Base-by-base conservation (phyloP, 2,888 invertebrate species). In the Pandemis cinnamomeana region DNA sequence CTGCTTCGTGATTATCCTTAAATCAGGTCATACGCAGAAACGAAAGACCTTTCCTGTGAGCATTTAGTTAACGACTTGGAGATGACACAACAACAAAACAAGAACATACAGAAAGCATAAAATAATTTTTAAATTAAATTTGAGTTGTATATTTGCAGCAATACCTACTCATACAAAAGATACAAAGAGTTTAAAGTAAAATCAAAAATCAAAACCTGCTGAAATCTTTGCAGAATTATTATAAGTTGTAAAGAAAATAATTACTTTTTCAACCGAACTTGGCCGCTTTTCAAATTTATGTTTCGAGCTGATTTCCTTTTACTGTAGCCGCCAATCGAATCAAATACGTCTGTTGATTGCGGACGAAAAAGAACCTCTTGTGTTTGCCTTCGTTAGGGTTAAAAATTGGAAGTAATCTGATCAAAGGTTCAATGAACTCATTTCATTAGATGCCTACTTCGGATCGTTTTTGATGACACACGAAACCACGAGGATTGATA, bases 281-380 rank as follows among this genome's bases (percentile, higher is more conserved):
- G 55, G n/a, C n/a, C 6, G 13, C 20, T 20, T 55, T 55, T 55
- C 15, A 20, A 15, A 20, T 55, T 55, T n/a, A 20, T 55, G 55
- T 55, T 55, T 55, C 15, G 20, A 6, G 20, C 20, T 3, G 11
- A 58, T 58, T 58, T 58, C 27, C 58, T 58, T 58, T 58, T 58
- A 58, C 27, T 58, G 27, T 58, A 58, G 27, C 58, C 58, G 58
- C 58, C 58, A 58, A 58, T 61, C n/a, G 42, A 42, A 61, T 61
- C 61, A 61, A 61, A 61, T 41, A 61, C 41, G 61, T 41, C 61
- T 61, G 61, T 61, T 61, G 61, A 61, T 61, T 61, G 61, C 61
- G 61, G 61, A 27, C 27, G 58, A n/a, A 61, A 36, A 41, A 8
- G 36, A 61, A 61, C 8, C 61, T 41, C 61, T 61, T 61, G 61